phyloP scores from a whole-genome alignment of 2,888 invertebrate species.

The Machimus rusticus region DNA sequence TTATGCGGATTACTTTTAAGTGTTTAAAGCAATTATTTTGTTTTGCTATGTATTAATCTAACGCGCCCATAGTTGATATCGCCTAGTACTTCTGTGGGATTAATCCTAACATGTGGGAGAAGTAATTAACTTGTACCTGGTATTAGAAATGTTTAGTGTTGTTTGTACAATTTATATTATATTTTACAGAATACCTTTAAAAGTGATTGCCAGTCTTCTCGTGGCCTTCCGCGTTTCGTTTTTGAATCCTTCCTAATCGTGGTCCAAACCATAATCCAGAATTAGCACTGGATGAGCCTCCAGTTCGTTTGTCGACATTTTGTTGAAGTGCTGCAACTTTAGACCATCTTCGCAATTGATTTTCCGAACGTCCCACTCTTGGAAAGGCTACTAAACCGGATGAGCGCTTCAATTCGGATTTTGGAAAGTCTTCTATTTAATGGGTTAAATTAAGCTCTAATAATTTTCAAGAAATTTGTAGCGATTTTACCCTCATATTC shows the following conservation, averaged over 20 bases:
- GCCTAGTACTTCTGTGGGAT: background rate
- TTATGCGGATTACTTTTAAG: slow-evolving; percentile 7
- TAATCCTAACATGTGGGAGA: background rate
- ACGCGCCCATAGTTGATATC: background rate
- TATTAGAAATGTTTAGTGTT: background rate
- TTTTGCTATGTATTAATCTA: background rate
- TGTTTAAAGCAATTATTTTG: background rate
- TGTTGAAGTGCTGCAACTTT: slow-evolving; percentile 58
- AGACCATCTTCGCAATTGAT: slow-evolving; percentile 58
- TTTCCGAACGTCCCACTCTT: slow-evolving; percentile 62
- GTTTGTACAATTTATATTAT: background rate
- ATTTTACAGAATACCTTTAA: slow-evolving; percentile 17
- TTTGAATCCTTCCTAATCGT: slow-evolving; percentile 67
- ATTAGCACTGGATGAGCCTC: slow-evolving; percentile 53
- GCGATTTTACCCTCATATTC: slow-evolving; percentile 64
- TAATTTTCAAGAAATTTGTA: background rate
- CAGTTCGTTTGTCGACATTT: slow-evolving; percentile 58
- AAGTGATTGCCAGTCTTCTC: slow-evolving; percentile 48
- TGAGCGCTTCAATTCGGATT: slow-evolving; percentile 56
- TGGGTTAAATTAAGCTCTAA: background rate
- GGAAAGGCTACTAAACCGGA: slow-evolving; percentile 64
- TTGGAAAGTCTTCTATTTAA: slow-evolving; percentile 54
- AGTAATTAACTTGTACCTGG: background rate
- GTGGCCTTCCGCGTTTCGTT: slow-evolving; percentile 50
- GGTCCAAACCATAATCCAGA: slow-evolving; percentile 75